Base-by-base conservation (phyloP, 2,888 invertebrate genomes). In the Trypoxylon attenuatum region DNA sequence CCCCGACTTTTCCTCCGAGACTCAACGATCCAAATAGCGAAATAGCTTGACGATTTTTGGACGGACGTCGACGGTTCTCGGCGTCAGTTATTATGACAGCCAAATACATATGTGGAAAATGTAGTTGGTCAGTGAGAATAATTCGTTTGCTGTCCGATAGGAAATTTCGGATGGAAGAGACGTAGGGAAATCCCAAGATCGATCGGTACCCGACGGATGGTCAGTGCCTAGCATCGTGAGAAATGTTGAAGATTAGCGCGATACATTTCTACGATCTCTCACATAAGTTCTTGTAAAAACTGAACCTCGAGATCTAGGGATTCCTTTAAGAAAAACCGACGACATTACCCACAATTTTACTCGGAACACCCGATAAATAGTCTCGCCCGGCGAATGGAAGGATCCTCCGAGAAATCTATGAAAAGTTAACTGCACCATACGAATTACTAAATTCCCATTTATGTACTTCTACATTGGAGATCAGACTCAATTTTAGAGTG, bases 271-370 rank as follows among this genome's bases (percentile, higher is more conserved):
- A n/a, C 61, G 73, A 77, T 72, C 79, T 71, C 61, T 47, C 73
- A 70, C 79, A 78, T 80, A 78, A 74, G 76, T 80, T 76, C 77
- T 80, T 41, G 71, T 80, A 69, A 76, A 65, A 50, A 19, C 25
- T 18, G 25, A 47, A 23, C 18, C 61, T 13, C 19, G 18, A 58
- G 51, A 60, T 41, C 52, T 23, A 10, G 39, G 18, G 29, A 21
- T 16, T 59, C 47, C 38, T 16, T 18, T 58, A 43, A 59, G 74
- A 70, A 68, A 72, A 74, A 70, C 66, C 56, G 55, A 22, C 49
- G 47, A 52, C 21, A 38, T 18, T 41, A 21, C 43, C 49, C 49
- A 62, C 49, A 46, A 61, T 64, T 58, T 71, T 60, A 16, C 43
- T 52, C 55, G 38, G 42, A 50, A 45, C 62, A 46, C 39, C 39